Base-by-base conservation (phyloP, 2,888 invertebrate genomes). In the Mythimna lalbum region DNA sequence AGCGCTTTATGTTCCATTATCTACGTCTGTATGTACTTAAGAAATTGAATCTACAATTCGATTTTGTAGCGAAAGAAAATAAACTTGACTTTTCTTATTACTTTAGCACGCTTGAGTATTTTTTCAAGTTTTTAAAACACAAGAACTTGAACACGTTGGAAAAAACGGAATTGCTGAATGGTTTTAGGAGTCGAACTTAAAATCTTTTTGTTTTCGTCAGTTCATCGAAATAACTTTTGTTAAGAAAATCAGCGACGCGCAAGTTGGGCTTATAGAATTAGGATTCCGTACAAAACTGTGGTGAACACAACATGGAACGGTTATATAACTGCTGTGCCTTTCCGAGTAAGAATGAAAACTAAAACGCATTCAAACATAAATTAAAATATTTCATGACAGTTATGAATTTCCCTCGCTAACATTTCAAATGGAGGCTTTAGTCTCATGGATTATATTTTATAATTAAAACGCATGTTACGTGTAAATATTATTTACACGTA, bases 11-110 rank as follows among this genome's bases (percentile, higher is more conserved):
- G 69, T 73, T 78, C 72, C 76, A 68, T 78, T 81, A 72, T 65
- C 74, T 73, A 66, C 63, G 66, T 50, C 52, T 59, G 53, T 71
- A 62, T 50, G 66, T 76, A 73, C 69, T 77, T 68, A 75, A 75
- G 57, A 73, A 73, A 75, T 75, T 78, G 69, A 81, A 73, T 80
- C 69, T 73, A 64, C 61, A 72, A 69, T 80, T 76, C 66, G 73
- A 81, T 80, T 69, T 57, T 62, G 69, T 69, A 66, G 65, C 50
- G 21, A 63, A 65, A 52, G 63, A 60, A 70, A 78, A 70, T 68
- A 68, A 69, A 64, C 55, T 55, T 75, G 27, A 65, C 64, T 67
- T 79, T 79, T 62, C 31, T 67, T 78, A 55, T 65, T 73, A 62
- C 39, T 65, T 62, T 73, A 56, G 67, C 52, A 50, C 21, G 60